A percentile compares a stretch with the other conserved stretches of the same genome.
Conservation (phyloP, 2,797 vertebrate genomes). For the Gouania willdenowi region DNA sequence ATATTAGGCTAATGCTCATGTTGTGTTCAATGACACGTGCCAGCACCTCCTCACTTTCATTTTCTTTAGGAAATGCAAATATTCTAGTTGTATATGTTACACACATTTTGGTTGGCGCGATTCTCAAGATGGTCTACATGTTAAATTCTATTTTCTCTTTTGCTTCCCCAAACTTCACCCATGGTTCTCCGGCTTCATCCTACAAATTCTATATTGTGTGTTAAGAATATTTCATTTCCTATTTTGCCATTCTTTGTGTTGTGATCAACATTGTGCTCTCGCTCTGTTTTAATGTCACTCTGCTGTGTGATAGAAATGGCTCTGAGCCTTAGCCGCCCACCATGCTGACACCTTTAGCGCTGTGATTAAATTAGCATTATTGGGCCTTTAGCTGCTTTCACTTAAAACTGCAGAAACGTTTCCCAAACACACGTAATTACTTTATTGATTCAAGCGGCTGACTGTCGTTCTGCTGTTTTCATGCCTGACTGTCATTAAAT, state of each 20-base stretch:
- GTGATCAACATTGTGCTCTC: not conserved
- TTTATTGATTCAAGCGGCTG: constrained; percentile 38
- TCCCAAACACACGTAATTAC: constrained; percentile 41
- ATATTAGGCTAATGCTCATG: no score
- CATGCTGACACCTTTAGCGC: not conserved
- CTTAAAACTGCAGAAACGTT: constrained; percentile 15
- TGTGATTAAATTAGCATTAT: constrained; percentile 38
- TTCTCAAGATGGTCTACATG: no score
- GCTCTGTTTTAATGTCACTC: not conserved
- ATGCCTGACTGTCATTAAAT: constrained; percentile 17
- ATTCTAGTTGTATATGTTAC: no score
- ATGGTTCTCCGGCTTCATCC: no score
- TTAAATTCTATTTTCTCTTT: no score
- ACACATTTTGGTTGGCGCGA: no score
- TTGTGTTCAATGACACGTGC: no score
- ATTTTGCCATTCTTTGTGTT: not conserved
- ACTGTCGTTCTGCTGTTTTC: constrained; percentile 13
- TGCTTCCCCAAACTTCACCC: no score
- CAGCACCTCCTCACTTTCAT: no score
- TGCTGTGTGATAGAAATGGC: not conserved
- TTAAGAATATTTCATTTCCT: no score
- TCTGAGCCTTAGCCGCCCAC: not conserved
- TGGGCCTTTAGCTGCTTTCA: constrained; percentile 20
- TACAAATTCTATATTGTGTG: no score
- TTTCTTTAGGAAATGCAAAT: no score